Evolutionary conservation across 53 echinoderm and acorn worm genomes (phyloP).

Genomic region (Temnopleurus reevesii): DNA sequence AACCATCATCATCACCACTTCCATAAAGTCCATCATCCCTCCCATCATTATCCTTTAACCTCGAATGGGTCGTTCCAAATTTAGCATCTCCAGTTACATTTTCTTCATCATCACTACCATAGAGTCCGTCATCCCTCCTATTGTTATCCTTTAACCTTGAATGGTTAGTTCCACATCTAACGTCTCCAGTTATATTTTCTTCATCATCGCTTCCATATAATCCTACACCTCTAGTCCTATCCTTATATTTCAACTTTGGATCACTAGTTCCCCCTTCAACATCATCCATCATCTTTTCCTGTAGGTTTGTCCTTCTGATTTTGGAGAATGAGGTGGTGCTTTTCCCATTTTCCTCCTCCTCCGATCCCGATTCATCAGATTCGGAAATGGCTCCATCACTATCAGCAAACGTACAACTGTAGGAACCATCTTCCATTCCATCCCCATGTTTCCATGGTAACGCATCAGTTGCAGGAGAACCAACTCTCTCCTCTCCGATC

Average conservation of each 20-base stretch:
- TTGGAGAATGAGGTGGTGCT: neutral
- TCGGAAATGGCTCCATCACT: slow-evolving; percentile 27
- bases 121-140: too few species aligned
- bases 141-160: too few species aligned
- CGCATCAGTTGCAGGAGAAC: neutral
- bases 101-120: too few species aligned
- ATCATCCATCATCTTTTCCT: neutral
- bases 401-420: slow-evolving; percentile 42
- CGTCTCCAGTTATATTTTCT: too few species aligned
- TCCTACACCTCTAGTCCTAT: neutral
- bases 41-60: too few species aligned
- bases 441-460: neutral
- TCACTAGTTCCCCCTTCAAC: neutral
- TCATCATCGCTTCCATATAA: slow-evolving; percentile 5
- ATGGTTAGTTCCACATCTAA: too few species aligned
- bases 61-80: too few species aligned
- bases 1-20: neutral
- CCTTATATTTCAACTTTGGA: neutral
- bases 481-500: neutral
- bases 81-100: too few species aligned
- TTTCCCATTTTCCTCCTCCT: neutral
- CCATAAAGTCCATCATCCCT: too few species aligned
- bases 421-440: neutral
- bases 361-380: neutral
- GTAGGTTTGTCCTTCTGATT: neutral